Evolutionary conservation across 2,797 vertebrate genomes (phyloP).

Genomic region (Cirrhinus molitorella): DNA sequence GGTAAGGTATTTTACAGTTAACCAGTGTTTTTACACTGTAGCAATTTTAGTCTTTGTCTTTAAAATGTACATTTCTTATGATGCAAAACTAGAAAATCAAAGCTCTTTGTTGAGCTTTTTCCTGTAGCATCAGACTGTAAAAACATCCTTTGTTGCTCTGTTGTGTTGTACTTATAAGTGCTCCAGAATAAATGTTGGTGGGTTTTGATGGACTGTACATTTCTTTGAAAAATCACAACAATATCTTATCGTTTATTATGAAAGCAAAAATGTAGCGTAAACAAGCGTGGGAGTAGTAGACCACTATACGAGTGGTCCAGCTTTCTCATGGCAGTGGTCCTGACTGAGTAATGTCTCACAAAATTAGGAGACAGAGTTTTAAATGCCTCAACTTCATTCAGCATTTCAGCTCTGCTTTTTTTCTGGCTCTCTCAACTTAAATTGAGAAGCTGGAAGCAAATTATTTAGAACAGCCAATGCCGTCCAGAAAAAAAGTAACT

Average conservation of each 20-base stretch:
- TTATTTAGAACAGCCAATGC: conserved; percentile 5
- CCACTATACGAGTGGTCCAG: neutral
- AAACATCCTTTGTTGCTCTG: neutral
- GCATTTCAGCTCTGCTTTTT: neutral
- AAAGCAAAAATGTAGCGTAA: conserved; percentile 1
- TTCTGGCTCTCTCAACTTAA: neutral
- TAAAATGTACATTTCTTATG: fast-evolving
- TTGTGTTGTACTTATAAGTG: neutral
- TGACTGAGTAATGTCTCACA: conserved; percentile 5
- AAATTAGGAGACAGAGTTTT: conserved; percentile 7
- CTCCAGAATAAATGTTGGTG: conserved; percentile 1
- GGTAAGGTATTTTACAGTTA: too few species aligned
- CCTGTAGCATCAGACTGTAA: neutral
- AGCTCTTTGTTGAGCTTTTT: neutral
- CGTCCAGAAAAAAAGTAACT: neutral
- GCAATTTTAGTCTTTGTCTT: neutral
- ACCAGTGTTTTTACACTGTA: neutral
- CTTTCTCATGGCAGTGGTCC: conserved; percentile 32
- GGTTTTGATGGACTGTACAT: neutral
- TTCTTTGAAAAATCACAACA: conserved; percentile 7
- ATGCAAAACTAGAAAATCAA: neutral
- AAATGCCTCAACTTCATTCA: conserved; percentile 27
- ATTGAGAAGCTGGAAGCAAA: neutral
- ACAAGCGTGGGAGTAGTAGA: neutral
- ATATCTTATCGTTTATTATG: neutral